A percentile compares a stretch with the other conserved stretches of the same genome.
Conservation (phyloP, 1,140 invertebrate genomes). For the Drosophila aff. region DNA sequence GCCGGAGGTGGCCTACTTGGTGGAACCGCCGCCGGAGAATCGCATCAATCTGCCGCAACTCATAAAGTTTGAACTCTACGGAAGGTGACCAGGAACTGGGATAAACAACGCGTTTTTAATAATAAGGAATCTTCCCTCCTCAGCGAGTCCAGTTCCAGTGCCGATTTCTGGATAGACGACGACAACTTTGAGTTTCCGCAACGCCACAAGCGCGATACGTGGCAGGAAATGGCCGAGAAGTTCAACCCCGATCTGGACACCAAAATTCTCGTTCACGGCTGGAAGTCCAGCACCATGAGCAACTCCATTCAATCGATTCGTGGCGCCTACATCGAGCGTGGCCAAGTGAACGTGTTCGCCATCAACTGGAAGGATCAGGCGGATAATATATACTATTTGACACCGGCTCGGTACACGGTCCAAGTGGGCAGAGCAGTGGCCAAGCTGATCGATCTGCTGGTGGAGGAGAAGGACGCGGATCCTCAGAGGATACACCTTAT, state of each 20-base stretch:
- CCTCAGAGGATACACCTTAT: constrained; percentile 88
- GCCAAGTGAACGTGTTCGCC: constrained; percentile 88
- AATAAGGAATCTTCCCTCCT: constrained; percentile 13
- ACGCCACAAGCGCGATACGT: constrained; percentile 77
- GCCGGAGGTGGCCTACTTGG: constrained; percentile 86
- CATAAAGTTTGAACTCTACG: constrained; percentile 85
- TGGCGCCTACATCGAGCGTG: constrained; percentile 85
- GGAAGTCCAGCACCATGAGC: constrained; percentile 79
- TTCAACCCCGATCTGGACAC: constrained; percentile 66
- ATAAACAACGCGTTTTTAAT: not conserved
- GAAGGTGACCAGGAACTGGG: constrained; percentile 45
- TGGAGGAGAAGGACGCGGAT: constrained; percentile 86
- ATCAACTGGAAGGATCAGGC: constrained; percentile 90
- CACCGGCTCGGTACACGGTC: constrained; percentile 88
- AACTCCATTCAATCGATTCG: constrained; percentile 84
- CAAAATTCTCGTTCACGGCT: constrained; percentile 68
- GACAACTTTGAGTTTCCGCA: constrained; percentile 75
- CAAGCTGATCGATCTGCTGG: constrained; percentile 87
- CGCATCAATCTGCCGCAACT: constrained; percentile 59
- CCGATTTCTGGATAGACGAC: constrained; percentile 67
- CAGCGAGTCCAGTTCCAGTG: constrained; percentile 53
- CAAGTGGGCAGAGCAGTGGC: constrained; percentile 88
- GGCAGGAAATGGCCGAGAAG: constrained; percentile 81
- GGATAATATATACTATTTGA: constrained; percentile 88
- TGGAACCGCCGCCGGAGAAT: constrained; percentile 71